Conservation (phyloP, 2,797 vertebrate genomes). For the Erpetoichthys calabaricus region DNA sequence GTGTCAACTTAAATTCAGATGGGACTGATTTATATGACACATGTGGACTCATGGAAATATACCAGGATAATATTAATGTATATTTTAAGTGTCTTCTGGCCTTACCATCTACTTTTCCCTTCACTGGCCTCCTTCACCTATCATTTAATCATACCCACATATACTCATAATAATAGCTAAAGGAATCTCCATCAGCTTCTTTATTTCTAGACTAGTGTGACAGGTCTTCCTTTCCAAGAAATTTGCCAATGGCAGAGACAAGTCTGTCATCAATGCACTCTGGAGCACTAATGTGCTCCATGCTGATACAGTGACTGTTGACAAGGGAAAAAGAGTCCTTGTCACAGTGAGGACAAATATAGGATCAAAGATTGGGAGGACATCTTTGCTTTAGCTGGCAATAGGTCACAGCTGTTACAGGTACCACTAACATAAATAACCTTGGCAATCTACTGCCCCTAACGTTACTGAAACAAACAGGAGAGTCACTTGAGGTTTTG, state of each 20-base stretch:
- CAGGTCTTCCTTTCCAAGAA: slow-evolving; percentile 1
- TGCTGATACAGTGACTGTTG: background rate
- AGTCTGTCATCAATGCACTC: background rate
- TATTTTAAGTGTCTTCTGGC: background rate
- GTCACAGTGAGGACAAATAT: background rate
- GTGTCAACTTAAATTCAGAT: too few relatives aligned
- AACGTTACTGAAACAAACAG: too few relatives aligned
- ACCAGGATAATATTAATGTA: background rate
- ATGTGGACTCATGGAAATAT: background rate
- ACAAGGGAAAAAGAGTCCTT: background rate
- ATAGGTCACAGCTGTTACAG: background rate
- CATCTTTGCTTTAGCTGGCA: background rate
- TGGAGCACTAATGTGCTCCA: background rate
- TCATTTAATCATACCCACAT: background rate
- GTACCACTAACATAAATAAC: background rate
- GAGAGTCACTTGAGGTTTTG: too few relatives aligned
- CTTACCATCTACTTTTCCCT: background rate
- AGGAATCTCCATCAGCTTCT: background rate
- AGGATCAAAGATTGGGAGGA: background rate
- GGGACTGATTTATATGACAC: background rate
- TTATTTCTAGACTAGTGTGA: slow-evolving; percentile 1
- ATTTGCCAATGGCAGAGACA: slow-evolving; percentile 1
- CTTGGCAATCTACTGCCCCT: background rate
- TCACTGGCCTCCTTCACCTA: background rate
- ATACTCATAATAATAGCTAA: too few relatives aligned